Conservation (phyloP, 2,113 vertebrate species). For the Lynx canadensis region DNA sequence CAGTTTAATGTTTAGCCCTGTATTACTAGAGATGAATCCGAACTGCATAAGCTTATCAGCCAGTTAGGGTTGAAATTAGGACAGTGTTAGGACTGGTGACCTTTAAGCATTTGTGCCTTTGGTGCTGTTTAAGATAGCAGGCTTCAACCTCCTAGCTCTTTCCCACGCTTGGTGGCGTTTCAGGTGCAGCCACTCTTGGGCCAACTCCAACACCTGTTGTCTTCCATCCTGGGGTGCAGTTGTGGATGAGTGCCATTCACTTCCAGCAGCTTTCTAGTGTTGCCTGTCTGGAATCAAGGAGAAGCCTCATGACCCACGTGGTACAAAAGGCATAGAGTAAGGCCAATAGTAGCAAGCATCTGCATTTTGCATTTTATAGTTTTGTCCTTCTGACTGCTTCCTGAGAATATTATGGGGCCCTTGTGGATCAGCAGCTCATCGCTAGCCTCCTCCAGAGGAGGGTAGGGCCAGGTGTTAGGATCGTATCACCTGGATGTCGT, state of each 20-base stretch:
- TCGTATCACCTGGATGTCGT: not conserved
- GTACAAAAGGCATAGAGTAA: not conserved
- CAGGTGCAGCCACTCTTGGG: not conserved
- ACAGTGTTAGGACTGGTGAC: not conserved
- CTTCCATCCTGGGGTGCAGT: not conserved
- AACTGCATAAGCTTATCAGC: not conserved
- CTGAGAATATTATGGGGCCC: not conserved
- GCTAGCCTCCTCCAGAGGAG: not conserved
- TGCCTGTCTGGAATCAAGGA: not conserved
- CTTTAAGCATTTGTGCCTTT: not conserved
- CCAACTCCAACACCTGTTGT: not conserved
- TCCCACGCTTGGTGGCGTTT: not conserved
- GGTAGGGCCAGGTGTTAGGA: not conserved
- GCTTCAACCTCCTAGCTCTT: not conserved
- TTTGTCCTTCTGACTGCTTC: not conserved
- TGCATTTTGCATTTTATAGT: not conserved
- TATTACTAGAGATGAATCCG: not conserved
- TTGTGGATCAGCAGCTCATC: not conserved
- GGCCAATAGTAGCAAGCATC: not conserved
- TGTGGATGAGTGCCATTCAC: not conserved
- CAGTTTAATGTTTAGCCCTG: not conserved
- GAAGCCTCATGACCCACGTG: not conserved
- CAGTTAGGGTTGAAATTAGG: not conserved
- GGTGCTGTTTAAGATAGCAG: not conserved
- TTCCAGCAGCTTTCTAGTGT: not conserved